phyloP scores from a whole-genome alignment of 2,113 vertebrate genomes.

The Antennarius striatus region DNA sequence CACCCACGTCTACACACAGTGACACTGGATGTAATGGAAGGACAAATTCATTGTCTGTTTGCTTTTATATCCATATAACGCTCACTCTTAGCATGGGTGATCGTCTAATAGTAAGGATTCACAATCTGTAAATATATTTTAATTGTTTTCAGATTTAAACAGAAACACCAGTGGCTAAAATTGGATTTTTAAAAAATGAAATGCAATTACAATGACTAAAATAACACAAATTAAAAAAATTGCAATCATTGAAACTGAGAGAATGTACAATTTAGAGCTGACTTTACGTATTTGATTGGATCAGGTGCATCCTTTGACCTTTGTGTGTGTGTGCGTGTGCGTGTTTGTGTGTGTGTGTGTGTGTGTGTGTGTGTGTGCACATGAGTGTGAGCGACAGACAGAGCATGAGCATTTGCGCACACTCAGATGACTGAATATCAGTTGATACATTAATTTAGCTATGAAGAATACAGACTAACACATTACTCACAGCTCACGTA shows the following conservation, averaged over 20 bases:
- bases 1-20: slow-evolving; percentile 69
- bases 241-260: too few relatives aligned
- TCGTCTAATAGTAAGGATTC: slow-evolving; percentile 9
- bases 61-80: slow-evolving; percentile 37
- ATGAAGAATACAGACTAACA: background rate
- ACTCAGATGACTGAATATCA: slow-evolving; percentile 8
- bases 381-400: background rate
- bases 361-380: background rate
- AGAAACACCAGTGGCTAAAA: too few relatives aligned
- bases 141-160: background rate
- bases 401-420: background rate
- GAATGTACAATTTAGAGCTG: too few relatives aligned
- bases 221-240: too few relatives aligned
- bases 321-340: slow-evolving; percentile 19
- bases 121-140: background rate
- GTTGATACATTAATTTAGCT: slow-evolving; percentile 11
- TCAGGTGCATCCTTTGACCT: slow-evolving; percentile 33
- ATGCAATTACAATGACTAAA: too few relatives aligned
- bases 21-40: slow-evolving; percentile 67
- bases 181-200: too few relatives aligned
- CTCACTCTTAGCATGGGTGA: background rate
- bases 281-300: background rate
- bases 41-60: slow-evolving; percentile 42
- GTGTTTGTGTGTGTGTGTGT: slow-evolving; percentile 14
- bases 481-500: background rate